phyloP scores from a whole-genome alignment of 2,113 vertebrate species.

The Orientallactaga bullata region DNA sequence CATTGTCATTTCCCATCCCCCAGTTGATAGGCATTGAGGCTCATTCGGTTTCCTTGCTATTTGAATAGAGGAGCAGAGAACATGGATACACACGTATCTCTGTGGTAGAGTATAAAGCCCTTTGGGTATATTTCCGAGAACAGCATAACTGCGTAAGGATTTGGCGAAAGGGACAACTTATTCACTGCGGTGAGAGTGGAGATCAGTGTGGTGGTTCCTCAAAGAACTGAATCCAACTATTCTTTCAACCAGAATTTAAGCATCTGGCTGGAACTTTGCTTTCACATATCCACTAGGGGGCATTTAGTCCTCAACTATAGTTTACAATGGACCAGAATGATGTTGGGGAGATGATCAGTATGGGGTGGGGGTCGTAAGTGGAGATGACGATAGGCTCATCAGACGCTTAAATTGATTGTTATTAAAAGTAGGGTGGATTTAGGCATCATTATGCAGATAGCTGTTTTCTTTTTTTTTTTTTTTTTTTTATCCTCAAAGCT shows the following conservation, averaged over 20 bases:
- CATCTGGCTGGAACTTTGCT: not conserved
- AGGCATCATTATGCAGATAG: not conserved
- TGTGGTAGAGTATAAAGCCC: not conserved
- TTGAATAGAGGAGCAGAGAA: too few relatives aligned
- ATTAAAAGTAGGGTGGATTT: not conserved
- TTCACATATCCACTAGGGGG: conserved; percentile 64
- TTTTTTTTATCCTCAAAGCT: not conserved
- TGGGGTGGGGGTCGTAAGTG: fast-evolving
- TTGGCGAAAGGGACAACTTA: too few relatives aligned
- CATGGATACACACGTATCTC: not conserved
- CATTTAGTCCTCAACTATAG: conserved; percentile 63
- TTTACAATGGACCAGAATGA: not conserved
- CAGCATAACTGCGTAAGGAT: too few relatives aligned
- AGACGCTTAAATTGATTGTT: not conserved
- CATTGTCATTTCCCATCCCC: too few relatives aligned
- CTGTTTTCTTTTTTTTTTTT: not conserved
- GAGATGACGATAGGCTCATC: not conserved
- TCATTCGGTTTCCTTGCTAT: too few relatives aligned
- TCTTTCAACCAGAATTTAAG: not conserved
- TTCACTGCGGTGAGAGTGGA: too few relatives aligned
- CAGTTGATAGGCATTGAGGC: too few relatives aligned
- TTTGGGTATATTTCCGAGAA: too few relatives aligned
- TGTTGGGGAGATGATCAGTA: too few relatives aligned
- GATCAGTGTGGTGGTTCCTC: too few relatives aligned
- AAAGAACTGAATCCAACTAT: not conserved